Conservation (phyloP, 1,140 invertebrate species). For the Caenorhabditis remanei region DNA sequence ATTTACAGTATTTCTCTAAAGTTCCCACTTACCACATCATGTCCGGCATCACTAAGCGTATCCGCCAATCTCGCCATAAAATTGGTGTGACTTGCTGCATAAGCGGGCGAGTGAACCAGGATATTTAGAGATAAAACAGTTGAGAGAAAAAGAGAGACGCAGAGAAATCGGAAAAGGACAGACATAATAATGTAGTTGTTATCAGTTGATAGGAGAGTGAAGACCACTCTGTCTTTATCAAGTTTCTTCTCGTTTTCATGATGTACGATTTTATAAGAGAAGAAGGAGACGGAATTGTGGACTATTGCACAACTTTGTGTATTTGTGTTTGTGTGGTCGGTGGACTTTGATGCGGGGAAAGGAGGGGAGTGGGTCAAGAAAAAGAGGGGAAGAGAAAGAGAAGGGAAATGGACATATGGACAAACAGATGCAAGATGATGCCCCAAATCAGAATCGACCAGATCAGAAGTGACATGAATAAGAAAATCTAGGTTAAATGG, state of each 20-base stretch:
- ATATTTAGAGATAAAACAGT: not conserved
- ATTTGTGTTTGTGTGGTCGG: not conserved
- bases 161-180: not conserved
- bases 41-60: constrained; percentile 79
- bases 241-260: not conserved
- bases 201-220: not conserved
- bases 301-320: constrained; percentile 9
- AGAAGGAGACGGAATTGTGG: not conserved
- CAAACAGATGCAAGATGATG: too few relatives aligned
- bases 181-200: not conserved
- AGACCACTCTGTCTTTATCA: not conserved
- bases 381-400: not conserved
- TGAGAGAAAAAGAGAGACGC: not conserved
- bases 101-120: constrained; percentile 42
- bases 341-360: not conserved
- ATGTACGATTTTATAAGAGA: not conserved
- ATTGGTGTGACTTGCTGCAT: constrained; percentile 51
- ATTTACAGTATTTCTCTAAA: not conserved
- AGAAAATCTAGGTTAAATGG: too few relatives aligned
- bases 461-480: too few relatives aligned
- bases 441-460: too few relatives aligned
- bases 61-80: constrained; percentile 58
- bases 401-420: not conserved
- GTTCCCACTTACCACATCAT: constrained; percentile 68
- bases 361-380: not conserved